phyloP scores from a whole-genome alignment of 2,888 invertebrate species.

The Hydroisotoma schaefferi region DNA sequence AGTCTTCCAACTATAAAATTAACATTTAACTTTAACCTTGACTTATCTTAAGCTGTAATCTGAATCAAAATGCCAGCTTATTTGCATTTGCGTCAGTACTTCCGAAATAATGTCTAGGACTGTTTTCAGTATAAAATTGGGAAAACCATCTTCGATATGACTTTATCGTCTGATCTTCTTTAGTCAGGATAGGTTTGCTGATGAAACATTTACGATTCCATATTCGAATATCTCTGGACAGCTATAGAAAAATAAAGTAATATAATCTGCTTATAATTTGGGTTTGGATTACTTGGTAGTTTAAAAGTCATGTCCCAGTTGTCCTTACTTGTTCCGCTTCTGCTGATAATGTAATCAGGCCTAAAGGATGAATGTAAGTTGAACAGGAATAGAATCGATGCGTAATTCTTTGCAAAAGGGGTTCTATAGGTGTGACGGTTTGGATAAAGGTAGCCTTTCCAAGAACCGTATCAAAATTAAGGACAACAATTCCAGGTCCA shows the following conservation, averaged over 20 bases:
- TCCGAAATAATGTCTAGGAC: conserved; percentile 53
- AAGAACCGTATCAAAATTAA: conserved; percentile 54
- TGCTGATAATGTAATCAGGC: conserved; percentile 63
- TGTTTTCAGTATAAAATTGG: conserved; percentile 78
- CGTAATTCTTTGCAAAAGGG: conserved; percentile 69
- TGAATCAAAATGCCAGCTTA: conserved; percentile 29
- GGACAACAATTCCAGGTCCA: conserved; percentile 56
- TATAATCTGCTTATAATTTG: background rate
- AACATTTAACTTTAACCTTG: too few relatives aligned
- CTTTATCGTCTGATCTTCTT: conserved; percentile 69
- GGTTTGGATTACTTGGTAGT: too few relatives aligned
- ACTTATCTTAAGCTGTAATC: too few relatives aligned
- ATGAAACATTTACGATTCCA: conserved; percentile 83
- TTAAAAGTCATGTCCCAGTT: too few relatives aligned
- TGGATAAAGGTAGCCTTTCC: conserved; percentile 61
- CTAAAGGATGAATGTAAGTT: conserved; percentile 60
- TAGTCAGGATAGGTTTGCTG: conserved; percentile 67
- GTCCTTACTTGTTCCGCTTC: conserved; percentile 66
- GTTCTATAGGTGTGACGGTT: conserved; percentile 73
- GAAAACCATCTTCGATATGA: conserved; percentile 74
- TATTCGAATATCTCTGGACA: conserved; percentile 76
- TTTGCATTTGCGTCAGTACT: conserved; percentile 31
- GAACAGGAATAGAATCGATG: conserved; percentile 71
- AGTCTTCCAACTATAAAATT: too few relatives aligned
- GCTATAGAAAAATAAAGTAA: conserved; percentile 56